These are phyloP conservation scores for Magallana ariakensis DNA, from an alignment of 1,140 invertebrate genomes.

Conservation along the genomic window DNA sequence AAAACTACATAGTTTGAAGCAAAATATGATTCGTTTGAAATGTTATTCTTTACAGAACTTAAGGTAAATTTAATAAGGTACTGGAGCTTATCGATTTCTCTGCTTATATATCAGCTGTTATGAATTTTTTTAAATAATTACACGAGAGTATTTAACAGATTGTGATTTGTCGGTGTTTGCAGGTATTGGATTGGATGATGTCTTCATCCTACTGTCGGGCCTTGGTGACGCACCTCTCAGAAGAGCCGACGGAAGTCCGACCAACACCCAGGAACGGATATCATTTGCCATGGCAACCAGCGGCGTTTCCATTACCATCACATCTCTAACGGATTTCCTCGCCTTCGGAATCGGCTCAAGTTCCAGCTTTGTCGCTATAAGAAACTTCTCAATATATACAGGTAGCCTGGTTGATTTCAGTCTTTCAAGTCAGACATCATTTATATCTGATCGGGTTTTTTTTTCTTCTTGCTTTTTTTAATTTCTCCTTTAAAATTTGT, in stretches of 20 bases:
- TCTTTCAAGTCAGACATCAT: background rate
- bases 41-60: no score
- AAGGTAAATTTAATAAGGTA: no score
- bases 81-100: no score
- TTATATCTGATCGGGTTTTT: no score
- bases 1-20: no score
- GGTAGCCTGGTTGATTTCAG: slow-evolving; percentile 80
- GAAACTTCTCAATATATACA: slow-evolving; percentile 97
- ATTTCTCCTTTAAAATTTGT: no score
- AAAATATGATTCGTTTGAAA: no score
- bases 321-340: slow-evolving; percentile 95
- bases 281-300: slow-evolving; percentile 83
- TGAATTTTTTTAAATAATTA: no score
- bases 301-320: slow-evolving; percentile 97
- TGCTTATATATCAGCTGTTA: no score
- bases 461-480: no score
- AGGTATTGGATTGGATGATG: slow-evolving; percentile 97
- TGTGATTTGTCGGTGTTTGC: slow-evolving; percentile 29
- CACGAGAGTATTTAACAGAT: no score
- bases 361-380: slow-evolving; percentile 94
- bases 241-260: background rate
- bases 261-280: background rate
- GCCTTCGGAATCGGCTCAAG: slow-evolving; percentile 96
- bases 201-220: slow-evolving; percentile 95
- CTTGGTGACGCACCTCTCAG: slow-evolving; percentile 35